Base-by-base conservation (phyloP, 2,113 vertebrate genomes). In the Oriolus oriolus region DNA sequence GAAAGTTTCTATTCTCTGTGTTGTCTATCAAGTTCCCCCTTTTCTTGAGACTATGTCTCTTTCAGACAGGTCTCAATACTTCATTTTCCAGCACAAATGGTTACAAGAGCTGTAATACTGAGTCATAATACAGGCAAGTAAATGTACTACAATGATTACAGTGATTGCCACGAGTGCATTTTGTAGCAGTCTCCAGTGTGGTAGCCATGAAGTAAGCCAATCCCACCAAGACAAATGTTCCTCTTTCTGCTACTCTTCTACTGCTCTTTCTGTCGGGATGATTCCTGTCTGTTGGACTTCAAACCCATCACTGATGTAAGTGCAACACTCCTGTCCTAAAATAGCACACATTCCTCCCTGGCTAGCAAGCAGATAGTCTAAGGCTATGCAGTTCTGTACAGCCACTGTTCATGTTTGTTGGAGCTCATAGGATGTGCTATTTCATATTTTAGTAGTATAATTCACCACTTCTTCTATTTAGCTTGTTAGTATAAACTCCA, bases 131-230 rank as follows among this genome's bases (percentile, higher is more conserved):
- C 30, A n/a, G 49, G 35, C 19, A 75, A 56, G 16, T 41, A 30
- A 30, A 28, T 0, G 0, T 23, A 24, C 28, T 56, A n/a, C 50
- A 47, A 10, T 30, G 24, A 41, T 56, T 75, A 24, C 35, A 53
- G 0, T 33, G 49, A 54, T 9, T 84, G 22, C 39, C 39, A 33
- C 0, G 1, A 28, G 23, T 74, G 9, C 19, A 7, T 64, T 84
- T 74, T 0, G 1, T 39, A 45, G 2, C 23, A 54, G 18, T 47
- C 49, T n/a, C 28, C 28, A 56, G 2, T 64, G 54, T 64, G 18
- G 15, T 54, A 41, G n/a, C 30, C 35, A 20, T 47, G 30, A 65
- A 56, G 28, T 74, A 56, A 56, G 42, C 28, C 42, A 65, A 5
- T 65, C 15, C 8, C 6, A 41, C 19, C 60, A n/a, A 65, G 60